Conservation (phyloP, 2,797 vertebrate genomes). For the Galagoides demidoff region DNA sequence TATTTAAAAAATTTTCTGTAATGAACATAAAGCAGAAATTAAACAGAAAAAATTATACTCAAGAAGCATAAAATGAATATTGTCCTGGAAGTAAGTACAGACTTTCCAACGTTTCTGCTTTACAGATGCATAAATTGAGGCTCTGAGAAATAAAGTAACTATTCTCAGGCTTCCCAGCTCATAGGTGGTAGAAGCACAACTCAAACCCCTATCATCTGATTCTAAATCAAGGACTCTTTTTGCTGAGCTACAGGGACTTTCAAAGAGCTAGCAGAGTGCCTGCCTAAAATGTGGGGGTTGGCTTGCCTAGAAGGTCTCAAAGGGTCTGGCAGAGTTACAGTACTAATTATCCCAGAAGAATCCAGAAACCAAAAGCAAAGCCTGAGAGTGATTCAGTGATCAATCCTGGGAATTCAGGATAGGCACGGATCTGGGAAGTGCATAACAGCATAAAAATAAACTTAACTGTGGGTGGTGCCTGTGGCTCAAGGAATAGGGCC, state of each 20-base stretch:
- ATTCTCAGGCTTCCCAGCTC: slow-evolving; percentile 15
- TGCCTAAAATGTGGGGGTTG: not conserved
- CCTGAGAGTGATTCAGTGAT: not conserved
- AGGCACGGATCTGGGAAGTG: not conserved
- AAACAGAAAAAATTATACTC: not conserved
- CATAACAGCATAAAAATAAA: slow-evolving; percentile 33
- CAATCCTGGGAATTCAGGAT: not conserved
- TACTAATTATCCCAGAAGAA: slow-evolving; percentile 1
- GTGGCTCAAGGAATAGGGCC: no score
- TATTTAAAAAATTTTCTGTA: slow-evolving; percentile 15
- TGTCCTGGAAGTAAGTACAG: not conserved
- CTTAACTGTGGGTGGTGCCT: not conserved
- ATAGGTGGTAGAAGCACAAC: not conserved
- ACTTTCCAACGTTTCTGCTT: slow-evolving; percentile 44
- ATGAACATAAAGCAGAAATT: not conserved
- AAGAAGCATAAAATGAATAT: not conserved
- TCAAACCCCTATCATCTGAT: not conserved
- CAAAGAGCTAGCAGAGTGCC: not conserved
- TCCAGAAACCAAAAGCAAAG: not conserved
- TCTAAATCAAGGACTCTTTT: slow-evolving; percentile 1
- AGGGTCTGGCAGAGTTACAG: not conserved
- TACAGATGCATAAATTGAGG: slow-evolving; percentile 31
- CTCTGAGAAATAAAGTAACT: slow-evolving; percentile 17
- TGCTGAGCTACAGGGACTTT: not conserved
- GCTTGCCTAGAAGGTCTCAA: not conserved